These are phyloP conservation scores for Melanostoma mellinum DNA, from an alignment of 2,888 invertebrate species.

Conservation along the genomic window DNA sequence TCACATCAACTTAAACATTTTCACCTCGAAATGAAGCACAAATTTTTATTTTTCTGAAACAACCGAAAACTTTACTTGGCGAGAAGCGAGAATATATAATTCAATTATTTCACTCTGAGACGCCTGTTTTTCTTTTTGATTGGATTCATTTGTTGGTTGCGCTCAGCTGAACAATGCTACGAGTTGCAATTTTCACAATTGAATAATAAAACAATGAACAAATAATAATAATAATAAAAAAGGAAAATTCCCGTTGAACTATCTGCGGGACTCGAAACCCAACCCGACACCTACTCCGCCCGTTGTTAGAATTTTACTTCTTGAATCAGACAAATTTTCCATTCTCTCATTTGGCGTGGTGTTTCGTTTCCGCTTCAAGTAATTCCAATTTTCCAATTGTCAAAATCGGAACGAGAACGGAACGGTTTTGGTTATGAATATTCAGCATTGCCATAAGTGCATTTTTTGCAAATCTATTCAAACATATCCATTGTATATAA, in stretches of 20 bases:
- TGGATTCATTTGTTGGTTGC: constrained; percentile 16
- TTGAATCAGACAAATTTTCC: not conserved
- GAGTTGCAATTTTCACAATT: constrained; percentile 32
- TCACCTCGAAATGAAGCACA: not conserved
- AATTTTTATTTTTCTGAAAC: not conserved
- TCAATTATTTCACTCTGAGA: constrained; percentile 56
- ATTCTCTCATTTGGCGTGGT: not conserved
- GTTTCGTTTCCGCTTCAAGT: not conserved
- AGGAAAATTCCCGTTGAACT: constrained; percentile 56
- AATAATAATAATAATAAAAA: constrained; percentile 56
- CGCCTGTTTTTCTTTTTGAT: constrained; percentile 24
- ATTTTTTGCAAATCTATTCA: no score
- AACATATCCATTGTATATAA: no score
- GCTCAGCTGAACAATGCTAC: constrained; percentile 34
- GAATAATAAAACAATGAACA: constrained; percentile 42
- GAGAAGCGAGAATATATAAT: not conserved
- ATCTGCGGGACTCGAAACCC: constrained; percentile 48
- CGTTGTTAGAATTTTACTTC: constrained; percentile 65
- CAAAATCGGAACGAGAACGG: no score
- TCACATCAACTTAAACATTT: constrained; percentile 26
- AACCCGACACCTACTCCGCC: constrained; percentile 55
- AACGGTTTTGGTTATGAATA: no score
- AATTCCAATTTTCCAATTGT: no score
- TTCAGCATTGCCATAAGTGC: no score
- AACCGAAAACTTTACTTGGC: not conserved